phyloP scores from a whole-genome alignment of 2,888 invertebrate genomes.

The Hoplodrina blanda region DNA sequence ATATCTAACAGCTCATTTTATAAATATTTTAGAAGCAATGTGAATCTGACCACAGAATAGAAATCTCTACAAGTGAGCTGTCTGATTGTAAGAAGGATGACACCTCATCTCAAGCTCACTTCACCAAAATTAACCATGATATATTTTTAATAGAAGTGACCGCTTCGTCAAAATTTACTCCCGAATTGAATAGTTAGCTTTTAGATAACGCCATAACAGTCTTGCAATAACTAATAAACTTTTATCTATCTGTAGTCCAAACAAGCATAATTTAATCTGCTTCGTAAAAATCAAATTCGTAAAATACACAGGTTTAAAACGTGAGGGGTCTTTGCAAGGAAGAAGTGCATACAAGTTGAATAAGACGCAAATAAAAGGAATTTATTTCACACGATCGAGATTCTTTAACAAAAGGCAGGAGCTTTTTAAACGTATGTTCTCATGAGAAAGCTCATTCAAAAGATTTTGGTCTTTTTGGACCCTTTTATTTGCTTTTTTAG shows the following conservation, averaged over 20 bases:
- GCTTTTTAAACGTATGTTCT: conserved; percentile 47
- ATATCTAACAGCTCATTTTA: too few relatives aligned
- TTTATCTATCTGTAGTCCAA: neutral
- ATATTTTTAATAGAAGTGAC: too few relatives aligned
- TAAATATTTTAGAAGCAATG: neutral
- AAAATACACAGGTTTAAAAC: conserved; percentile 8
- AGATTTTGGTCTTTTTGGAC: conserved; percentile 43
- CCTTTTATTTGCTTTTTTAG: conserved; percentile 29
- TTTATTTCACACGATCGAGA: conserved; percentile 54
- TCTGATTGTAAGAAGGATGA: too few relatives aligned
- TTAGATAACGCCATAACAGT: too few relatives aligned
- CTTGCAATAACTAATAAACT: too few relatives aligned
- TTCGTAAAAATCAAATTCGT: neutral
- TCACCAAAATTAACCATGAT: too few relatives aligned
- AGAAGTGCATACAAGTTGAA: conserved; percentile 29
- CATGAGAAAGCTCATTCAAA: conserved; percentile 60
- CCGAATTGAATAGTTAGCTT: too few relatives aligned
- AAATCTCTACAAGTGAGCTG: too few relatives aligned
- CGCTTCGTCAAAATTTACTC: too few relatives aligned
- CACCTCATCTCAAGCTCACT: too few relatives aligned
- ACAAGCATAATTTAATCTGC: neutral
- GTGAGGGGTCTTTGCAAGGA: conserved; percentile 10
- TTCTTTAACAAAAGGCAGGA: conserved; percentile 54
- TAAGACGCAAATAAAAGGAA: conserved; percentile 52
- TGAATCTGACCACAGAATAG: neutral